A percentile compares a stretch with the other conserved stretches of the same genome.
These are phyloP conservation scores for Lasioglossum pauxillum DNA, from an alignment of 2,888 invertebrate genomes.

Conservation along the genomic window DNA sequence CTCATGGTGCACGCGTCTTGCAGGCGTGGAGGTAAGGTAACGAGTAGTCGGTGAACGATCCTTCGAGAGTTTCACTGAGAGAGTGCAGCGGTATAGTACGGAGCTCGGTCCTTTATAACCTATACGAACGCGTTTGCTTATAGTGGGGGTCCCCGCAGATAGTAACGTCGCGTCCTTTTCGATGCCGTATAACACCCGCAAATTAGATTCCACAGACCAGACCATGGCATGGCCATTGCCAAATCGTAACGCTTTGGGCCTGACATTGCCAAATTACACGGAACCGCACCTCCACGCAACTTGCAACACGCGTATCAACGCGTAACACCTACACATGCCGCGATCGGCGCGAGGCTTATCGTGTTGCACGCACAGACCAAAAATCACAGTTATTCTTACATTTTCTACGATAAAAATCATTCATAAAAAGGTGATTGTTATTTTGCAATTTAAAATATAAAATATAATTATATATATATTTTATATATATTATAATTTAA, in stretches of 20 bases:
- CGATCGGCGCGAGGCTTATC: neutral
- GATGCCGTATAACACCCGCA: slow-evolving; percentile 57
- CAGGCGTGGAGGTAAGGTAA: slow-evolving; percentile 54
- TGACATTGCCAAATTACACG: slow-evolving; percentile 67
- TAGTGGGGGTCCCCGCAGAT: slow-evolving; percentile 77
- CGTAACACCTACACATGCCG: neutral
- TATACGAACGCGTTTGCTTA: slow-evolving; percentile 79
- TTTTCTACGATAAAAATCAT: too few species aligned
- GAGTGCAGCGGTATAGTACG: slow-evolving; percentile 83
- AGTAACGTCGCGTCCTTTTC: slow-evolving; percentile 58
- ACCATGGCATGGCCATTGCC: slow-evolving; percentile 72
- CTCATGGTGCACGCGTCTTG: slow-evolving; percentile 78
- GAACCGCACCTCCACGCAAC: slow-evolving; percentile 42
- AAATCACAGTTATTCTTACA: too few species aligned
- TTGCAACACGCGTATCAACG: slow-evolving; percentile 52
- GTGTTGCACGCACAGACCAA: too few species aligned
- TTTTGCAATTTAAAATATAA: too few species aligned
- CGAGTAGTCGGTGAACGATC: slow-evolving; percentile 74
- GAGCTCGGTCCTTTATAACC: slow-evolving; percentile 83
- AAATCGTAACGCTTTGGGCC: slow-evolving; percentile 60
- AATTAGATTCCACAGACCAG: slow-evolving; percentile 66
- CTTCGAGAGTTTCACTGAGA: slow-evolving; percentile 83
- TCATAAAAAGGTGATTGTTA: too few species aligned
- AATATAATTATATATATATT: too few species aligned
- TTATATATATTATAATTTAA: too few species aligned